Base-by-base conservation (phyloP, 2,113 vertebrate species). In the Nesospiza acunhae region DNA sequence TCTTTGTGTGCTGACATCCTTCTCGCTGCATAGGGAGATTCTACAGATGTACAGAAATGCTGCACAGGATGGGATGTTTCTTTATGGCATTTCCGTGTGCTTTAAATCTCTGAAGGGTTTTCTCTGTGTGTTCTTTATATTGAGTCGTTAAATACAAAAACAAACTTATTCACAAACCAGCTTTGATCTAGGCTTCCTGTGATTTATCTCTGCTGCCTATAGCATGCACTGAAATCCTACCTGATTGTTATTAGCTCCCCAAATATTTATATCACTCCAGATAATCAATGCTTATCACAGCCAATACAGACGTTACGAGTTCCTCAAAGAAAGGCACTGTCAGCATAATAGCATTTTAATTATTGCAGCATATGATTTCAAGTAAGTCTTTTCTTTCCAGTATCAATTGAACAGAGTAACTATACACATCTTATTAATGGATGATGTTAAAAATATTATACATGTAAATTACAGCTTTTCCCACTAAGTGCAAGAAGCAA, bases 211-310 rank as follows among this genome's bases (percentile, higher is more conserved):
- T 35, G 94, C 95, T 95, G 93, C 92, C 96, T 96, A 96, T 95
- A 94, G 93, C 84, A 72, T 69, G 91, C 42, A 56, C 94, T 96
- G 97, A 97, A 97, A 95, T 94, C 89, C 97, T 96, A 97, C 87
- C 92, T 96, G 96, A 97, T 97, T 97, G 97, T 97, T 97, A 97
- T 97, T 97, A 97, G 94, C 95, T 98, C 85, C 95, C 95, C 95
- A 96, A 98, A 98, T 98, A 97, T 98, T 98, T 97, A 98, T 97
- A 97, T 98, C 96, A 15, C 83, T 93, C 39, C 39, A 96, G 95
- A 96, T 98, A 98, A 98, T 98, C 98, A 98, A 97, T 98, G 97
- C 97, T 98, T 97, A 98, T 98, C 98, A 94, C 89, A 95, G 97
- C 96, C 96, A 97, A 97, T 98, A 96, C 98, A 98, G 98, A 97